Evolutionary conservation across 2,797 vertebrate species (phyloP), one percentile per base, ranked within the genome.

Genomic region (Rhinella marina): DNA sequence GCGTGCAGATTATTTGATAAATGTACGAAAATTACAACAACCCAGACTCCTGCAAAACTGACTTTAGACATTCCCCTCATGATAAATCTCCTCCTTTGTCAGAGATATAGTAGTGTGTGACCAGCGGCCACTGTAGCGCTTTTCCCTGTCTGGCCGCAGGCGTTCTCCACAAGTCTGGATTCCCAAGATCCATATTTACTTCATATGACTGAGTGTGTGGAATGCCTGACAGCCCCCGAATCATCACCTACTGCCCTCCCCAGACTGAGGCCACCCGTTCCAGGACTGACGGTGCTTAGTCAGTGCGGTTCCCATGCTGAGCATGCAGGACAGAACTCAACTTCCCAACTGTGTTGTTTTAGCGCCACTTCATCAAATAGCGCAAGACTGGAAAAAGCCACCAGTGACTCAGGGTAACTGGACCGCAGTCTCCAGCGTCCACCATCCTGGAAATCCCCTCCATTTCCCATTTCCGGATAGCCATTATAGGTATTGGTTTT

Each of bases 241-340:
- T 29, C 88, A 81, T 80, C 83, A 86, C 79, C 78, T 86, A 76
- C 68, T 86, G 88, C 68, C 83, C 84, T 76, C 86, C 84, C 83
- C 84, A 88, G 87, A 81, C 87, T 57, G 70, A 82, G 84, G 88
- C 85, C 83, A 85, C 77, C 61, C n/a, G 64, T 61, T 52, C 50
- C 85, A 85, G 75, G 73, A 80, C 61, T 70, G n/a, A 50, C 9
- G 4, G 48, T 77, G 88, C 88, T 88, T 88, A 88, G 66, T 88
- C 88, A 88, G 88, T 75, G 79, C 56, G 21, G 83, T 88, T 88
- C 88, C 84, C 88, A 88, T 82, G 88, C 88, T 88, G 88, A 86
- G 41, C 70, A 56, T 13, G 57, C 87, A 88, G 68, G 76, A 88
- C 88, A 25, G 7, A 68, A 56, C 52, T 17, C 82, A 23, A 21